phyloP scores from a whole-genome alignment of 2,797 vertebrate genomes.

The Siniperca scherzeri region DNA sequence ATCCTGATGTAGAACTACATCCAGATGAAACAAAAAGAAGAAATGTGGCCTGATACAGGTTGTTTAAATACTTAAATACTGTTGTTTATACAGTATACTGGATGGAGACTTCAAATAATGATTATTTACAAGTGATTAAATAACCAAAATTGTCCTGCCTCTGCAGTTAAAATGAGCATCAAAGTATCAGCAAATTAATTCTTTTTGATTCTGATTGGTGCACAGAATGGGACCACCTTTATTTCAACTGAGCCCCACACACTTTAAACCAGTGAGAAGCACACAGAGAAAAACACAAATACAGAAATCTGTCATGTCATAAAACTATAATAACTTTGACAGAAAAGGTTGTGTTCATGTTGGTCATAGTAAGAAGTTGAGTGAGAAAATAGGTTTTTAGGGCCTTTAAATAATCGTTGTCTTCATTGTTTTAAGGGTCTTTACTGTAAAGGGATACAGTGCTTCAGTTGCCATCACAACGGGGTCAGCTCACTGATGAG shows the following conservation, averaged over 20 bases:
- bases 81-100: background rate
- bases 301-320: background rate
- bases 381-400: background rate
- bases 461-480: conserved; percentile 15
- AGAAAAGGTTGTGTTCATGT: background rate
- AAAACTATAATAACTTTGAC: background rate
- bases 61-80: conserved; percentile 12
- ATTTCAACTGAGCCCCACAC: background rate
- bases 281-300: background rate
- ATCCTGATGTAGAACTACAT: conserved; percentile 16
- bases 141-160: background rate
- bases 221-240: background rate
- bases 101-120: background rate
- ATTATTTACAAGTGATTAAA: background rate
- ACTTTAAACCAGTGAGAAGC: background rate
- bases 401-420: conserved; percentile 12
- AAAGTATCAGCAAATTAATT: background rate
- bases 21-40: conserved; percentile 38
- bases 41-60: background rate
- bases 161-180: background rate
- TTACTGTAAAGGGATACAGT: background rate
- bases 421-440: background rate
- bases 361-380: background rate
- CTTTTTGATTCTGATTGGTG: background rate
- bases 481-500: conserved; percentile 26